phyloP scores from a whole-genome alignment of 2,113 vertebrate species.

The Amblyornis subalaris region DNA sequence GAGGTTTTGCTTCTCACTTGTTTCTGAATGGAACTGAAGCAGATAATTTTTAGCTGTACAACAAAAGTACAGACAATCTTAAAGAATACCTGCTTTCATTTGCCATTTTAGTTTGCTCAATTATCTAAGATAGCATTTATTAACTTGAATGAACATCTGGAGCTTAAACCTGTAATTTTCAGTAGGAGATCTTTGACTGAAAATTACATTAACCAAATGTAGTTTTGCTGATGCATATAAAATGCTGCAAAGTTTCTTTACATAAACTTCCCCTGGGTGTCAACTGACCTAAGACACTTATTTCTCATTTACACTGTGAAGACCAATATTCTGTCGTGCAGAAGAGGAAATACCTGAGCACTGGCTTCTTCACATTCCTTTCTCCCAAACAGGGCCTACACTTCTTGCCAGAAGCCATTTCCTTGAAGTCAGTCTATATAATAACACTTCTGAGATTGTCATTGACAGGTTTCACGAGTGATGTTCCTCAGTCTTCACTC shows the following conservation, averaged over 20 bases:
- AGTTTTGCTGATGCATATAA: not conserved
- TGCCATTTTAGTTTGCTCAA: not conserved
- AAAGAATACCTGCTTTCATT: not conserved
- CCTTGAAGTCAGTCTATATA: not conserved
- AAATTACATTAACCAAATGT: not conserved
- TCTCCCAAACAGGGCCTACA: not conserved
- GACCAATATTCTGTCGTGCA: not conserved
- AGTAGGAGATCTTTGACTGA: not conserved
- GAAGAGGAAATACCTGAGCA: not conserved
- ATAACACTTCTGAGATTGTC: not conserved
- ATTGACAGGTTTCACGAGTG: not conserved
- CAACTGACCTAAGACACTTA: not conserved
- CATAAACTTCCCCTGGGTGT: not conserved
- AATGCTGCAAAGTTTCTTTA: not conserved
- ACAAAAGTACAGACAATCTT: not conserved
- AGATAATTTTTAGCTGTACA: not conserved
- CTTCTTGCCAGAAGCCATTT: not conserved
- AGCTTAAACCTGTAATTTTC: not conserved
- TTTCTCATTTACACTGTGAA: not conserved
- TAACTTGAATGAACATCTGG: not conserved
- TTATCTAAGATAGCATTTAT: not conserved
- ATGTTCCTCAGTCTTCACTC: not conserved
- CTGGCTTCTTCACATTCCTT: not conserved
- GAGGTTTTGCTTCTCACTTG: not conserved
- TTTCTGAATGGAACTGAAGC: not conserved